Evolutionary conservation across 1,140 invertebrate species (phyloP).

Genomic region (Vollenhovia emeryi): DNA sequence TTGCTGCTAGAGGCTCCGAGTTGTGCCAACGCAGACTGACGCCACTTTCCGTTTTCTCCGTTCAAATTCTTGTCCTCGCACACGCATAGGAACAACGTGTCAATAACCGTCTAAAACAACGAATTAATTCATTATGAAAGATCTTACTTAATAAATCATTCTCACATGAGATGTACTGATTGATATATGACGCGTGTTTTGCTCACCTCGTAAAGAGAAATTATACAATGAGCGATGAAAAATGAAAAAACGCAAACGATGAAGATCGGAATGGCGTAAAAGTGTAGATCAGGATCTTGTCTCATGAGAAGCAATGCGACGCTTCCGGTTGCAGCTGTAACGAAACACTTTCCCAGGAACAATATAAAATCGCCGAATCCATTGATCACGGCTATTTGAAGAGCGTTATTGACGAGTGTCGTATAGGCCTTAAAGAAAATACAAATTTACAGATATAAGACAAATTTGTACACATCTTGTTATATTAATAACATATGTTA

Average conservation of each 20-base stretch:
- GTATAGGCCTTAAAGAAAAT: conserved; percentile 90
- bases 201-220: conserved; percentile 96
- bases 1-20: conserved; percentile 80
- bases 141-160: neutral
- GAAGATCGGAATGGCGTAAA: conserved; percentile 94
- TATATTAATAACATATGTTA: conserved; percentile 17
- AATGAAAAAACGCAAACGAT: conserved; percentile 96
- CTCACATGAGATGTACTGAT: neutral
- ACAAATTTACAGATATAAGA: conserved; percentile 1
- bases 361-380: conserved; percentile 97
- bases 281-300: conserved; percentile 90
- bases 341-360: conserved; percentile 96
- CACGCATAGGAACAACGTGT: conserved; percentile 97
- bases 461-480: neutral
- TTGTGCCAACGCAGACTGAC: conserved; percentile 87
- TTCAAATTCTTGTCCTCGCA: conserved; percentile 92
- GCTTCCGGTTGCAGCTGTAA: conserved; percentile 91
- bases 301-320: conserved; percentile 91
- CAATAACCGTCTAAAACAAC: conserved; percentile 94
- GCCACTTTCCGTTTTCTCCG: conserved; percentile 88
- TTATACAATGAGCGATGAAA: conserved; percentile 96
- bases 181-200: neutral
- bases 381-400: conserved; percentile 96
- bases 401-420: conserved; percentile 92
- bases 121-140: conserved; percentile 10